A percentile compares a stretch with the other conserved stretches of the same genome.
phyloP scores from a whole-genome alignment of 2,113 vertebrate genomes.

The Brevimyrus niger region DNA sequence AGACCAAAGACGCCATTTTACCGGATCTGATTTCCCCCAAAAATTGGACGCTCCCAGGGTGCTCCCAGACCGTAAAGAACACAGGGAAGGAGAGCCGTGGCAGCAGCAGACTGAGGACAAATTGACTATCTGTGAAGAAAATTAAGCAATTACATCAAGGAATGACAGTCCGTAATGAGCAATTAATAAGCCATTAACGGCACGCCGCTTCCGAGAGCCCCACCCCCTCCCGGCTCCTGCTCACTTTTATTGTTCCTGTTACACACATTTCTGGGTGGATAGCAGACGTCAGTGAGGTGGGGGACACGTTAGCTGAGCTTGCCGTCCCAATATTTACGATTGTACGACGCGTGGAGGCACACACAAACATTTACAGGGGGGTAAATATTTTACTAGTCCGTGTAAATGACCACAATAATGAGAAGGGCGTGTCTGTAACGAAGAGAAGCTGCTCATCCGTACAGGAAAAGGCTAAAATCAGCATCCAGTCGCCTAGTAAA shows the following conservation, averaged over 20 bases:
- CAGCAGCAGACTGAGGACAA: not conserved
- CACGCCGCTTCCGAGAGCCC: conserved; percentile 30
- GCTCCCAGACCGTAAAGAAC: not conserved
- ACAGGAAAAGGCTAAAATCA: not conserved
- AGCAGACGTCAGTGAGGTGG: not conserved
- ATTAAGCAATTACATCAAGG: conserved; percentile 40
- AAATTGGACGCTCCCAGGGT: conserved; percentile 33
- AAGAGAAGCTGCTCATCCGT: not conserved
- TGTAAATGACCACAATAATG: not conserved
- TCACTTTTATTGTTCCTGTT: not conserved
- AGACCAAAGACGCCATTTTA: conserved; percentile 34
- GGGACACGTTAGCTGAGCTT: not conserved
- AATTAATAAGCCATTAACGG: conserved; percentile 44
- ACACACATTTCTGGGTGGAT: not conserved
- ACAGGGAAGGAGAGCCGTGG: not conserved
- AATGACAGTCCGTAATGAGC: conserved; percentile 35
- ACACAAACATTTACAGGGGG: not conserved
- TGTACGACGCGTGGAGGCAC: not conserved
- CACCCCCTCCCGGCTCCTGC: not conserved
- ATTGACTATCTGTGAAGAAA: conserved; percentile 33
- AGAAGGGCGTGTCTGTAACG: not conserved
- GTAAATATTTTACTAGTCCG: not conserved
- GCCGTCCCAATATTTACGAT: not conserved
- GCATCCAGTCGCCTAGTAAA: not conserved
- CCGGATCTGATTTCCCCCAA: conserved; percentile 35